Conservation (phyloP, 2,113 vertebrate genomes). For the Vimba vimba region DNA sequence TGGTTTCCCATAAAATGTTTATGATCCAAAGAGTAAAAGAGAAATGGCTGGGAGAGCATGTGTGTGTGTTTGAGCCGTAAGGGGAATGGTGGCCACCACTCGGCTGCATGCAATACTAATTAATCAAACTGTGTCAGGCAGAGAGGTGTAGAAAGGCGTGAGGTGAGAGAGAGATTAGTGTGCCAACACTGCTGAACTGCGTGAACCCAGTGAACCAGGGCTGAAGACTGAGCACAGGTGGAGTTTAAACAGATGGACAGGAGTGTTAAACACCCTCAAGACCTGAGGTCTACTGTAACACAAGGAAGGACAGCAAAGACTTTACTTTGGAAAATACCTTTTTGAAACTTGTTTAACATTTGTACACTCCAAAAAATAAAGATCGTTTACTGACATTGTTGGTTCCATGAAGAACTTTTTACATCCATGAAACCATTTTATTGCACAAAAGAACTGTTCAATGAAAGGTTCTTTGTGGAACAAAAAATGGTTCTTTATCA, state of each 20-base stretch:
- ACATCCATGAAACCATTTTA: too few relatives aligned
- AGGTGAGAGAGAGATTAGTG: constrained; percentile 36
- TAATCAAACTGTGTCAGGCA: constrained; percentile 30
- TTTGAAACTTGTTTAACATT: background rate
- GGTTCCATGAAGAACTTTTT: too few relatives aligned
- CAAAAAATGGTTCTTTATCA: too few relatives aligned
- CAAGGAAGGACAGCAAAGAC: background rate
- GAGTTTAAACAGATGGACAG: background rate
- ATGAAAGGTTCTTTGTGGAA: too few relatives aligned
- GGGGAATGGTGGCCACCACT: constrained; percentile 20
- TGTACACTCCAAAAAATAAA: too few relatives aligned
- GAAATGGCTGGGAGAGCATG: background rate
- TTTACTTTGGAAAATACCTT: background rate
- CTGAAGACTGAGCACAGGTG: background rate
- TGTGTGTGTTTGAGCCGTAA: constrained; percentile 18
- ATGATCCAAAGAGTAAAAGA: background rate
- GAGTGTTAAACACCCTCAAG: background rate
- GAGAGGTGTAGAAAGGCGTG: constrained; percentile 19
- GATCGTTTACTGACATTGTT: too few relatives aligned
- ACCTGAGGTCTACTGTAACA: background rate
- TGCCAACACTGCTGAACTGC: constrained; percentile 12
- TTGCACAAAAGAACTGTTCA: too few relatives aligned
- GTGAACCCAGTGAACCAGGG: constrained; percentile 24
- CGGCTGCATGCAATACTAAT: constrained; percentile 16
- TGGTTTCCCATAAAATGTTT: constrained; percentile 19